Evolutionary conservation across 35 echinoderm and acorn worm genomes (phyloP), one percentile per base, ranked within the genome.

Genomic region (Nesometra sesokonis): DNA sequence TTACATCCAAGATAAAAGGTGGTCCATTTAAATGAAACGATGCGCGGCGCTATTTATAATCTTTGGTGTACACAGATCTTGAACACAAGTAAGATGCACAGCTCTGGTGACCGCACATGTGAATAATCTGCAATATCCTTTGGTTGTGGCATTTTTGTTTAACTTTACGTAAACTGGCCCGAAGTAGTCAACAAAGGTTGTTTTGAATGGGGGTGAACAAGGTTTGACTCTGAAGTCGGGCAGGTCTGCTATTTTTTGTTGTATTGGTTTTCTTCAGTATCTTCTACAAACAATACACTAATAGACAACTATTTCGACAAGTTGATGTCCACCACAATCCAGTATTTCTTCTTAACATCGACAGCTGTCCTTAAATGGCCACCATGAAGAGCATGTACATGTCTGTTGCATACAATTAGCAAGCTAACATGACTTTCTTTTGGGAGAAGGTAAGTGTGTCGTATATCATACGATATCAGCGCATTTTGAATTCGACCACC

Each of bases 1-100:
- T n/a, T n/a, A n/a, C n/a, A n/a, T n/a, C n/a, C n/a, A n/a, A n/a
- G n/a, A n/a, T n/a, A n/a, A n/a, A n/a, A n/a, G n/a, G n/a, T n/a
- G n/a, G n/a, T n/a, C n/a, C n/a, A n/a, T n/a, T n/a, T n/a, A n/a
- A n/a, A n/a, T n/a, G n/a, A n/a, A n/a, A n/a, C n/a, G n/a, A n/a
- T n/a, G n/a, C n/a, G n/a, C n/a, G n/a, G n/a, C n/a, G n/a, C n/a
- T n/a, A n/a, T n/a, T n/a, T n/a, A n/a, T n/a, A n/a, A n/a, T n/a
- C n/a, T n/a, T n/a, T n/a, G n/a, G n/a, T n/a, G n/a, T n/a, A n/a
- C n/a, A n/a, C n/a, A 94, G 77, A 78, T 94, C 92, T 83, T 94
- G 92, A 17, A 94, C 92, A 38, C 86, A 88, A 7, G 88, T 93
- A 32, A 93, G 39, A 29, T 90, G 92, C 1, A 94, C 92, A 80